Percentiles rank a stretch among this genome's conserved stretches.
Conservation (phyloP, 2,113 vertebrate species). For the Mustela lutreola region DNA sequence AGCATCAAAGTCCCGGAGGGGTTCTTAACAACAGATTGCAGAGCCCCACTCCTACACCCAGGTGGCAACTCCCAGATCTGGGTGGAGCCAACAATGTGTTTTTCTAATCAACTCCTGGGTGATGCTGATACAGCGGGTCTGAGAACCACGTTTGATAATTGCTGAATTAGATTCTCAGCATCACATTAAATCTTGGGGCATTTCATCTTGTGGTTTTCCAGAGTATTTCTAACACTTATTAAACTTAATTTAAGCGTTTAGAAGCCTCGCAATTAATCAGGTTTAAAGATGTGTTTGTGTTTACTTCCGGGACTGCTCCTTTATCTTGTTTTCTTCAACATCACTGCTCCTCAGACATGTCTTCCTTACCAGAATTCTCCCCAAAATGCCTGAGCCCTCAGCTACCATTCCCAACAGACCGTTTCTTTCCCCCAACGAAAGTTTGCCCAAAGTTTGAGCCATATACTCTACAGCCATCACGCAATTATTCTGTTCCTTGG, state of each 20-base stretch:
- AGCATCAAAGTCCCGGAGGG: not conserved
- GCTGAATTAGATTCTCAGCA: not conserved
- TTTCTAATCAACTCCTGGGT: not conserved
- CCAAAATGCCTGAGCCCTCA: not conserved
- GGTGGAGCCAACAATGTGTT: not conserved
- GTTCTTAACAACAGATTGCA: not conserved
- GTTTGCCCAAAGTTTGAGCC: not conserved
- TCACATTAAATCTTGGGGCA: not conserved
- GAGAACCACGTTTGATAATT: not conserved
- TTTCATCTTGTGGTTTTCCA: not conserved
- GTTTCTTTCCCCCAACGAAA: not conserved
- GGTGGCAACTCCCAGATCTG: not conserved
- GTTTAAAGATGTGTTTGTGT: not conserved
- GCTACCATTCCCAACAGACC: not conserved
- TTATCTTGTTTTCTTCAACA: not conserved
- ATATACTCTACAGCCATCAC: not conserved
- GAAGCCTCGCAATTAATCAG: not conserved
- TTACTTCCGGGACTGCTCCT: not conserved
- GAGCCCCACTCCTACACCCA: not conserved
- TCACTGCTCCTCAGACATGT: not conserved
- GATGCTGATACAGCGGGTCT: not conserved
- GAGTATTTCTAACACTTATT: not conserved
- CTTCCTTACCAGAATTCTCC: not conserved
- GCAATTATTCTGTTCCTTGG: not conserved
- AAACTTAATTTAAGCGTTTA: slow-evolving; percentile 12